Base-by-base conservation (phyloP, 2,888 invertebrate genomes). In the Phengaris alcon region DNA sequence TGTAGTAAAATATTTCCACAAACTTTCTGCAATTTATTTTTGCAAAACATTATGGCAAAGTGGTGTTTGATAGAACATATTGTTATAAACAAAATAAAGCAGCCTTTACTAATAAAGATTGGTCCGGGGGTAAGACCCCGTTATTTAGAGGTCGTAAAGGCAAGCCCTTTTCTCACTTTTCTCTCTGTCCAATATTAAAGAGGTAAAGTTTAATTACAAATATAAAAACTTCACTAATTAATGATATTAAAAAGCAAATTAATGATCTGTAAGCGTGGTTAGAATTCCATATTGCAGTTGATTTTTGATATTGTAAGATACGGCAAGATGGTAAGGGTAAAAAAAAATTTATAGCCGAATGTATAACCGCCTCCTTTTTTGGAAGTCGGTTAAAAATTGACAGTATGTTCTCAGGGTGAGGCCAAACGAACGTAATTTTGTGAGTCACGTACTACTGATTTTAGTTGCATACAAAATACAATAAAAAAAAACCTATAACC, bases 101-200 rank as follows among this genome's bases (percentile, higher is more conserved):
- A 44, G 12, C 12, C 35, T 64, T n/a, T 9, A 22, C 64, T 64
- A 64, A 64, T 64, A 64, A 64, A 64, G 12, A 44, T 64, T 13
- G 64, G 64, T 64, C 35, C 64, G 64, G 64, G 59, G 0, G 0
- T 6, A 64, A 44, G 64, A 6, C 64, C 52, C 64, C 13, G 35
- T 64, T 64, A 64, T 64, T 35, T 64, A 64, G 64, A 64, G 64
- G 64, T 64, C 64, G 64, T 64, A 64, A 64, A 64, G 6, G 35
- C 64, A 44, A 64, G 64, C 35, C 64, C 35, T 44, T 64, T 59
- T 35, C 35, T 64, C 35, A 64, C 64, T 35, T 64, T 22, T 22
- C 59, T 64, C 6, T 12, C 6, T 64, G 12, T 64, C 12, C 2
- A 64, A 64, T 64, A 64, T 64, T 64, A 64, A 64, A 64, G 52